Base-by-base conservation (phyloP, 2,797 vertebrate species). In the Melanotaenia trifasciata region DNA sequence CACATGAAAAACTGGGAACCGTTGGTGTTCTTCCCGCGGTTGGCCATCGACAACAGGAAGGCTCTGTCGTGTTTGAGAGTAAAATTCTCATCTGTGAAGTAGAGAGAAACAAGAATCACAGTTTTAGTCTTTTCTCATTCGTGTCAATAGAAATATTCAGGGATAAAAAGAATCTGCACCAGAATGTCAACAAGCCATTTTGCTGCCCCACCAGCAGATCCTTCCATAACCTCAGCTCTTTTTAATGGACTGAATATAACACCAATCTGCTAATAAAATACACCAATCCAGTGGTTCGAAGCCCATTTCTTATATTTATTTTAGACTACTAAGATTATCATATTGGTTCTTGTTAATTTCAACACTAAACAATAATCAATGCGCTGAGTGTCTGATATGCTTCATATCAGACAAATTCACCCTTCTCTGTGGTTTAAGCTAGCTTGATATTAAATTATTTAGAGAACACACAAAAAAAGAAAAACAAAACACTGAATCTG, bases 1-100 rank as follows among this genome's bases (percentile, higher is more conserved):
- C 95, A 99, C 98, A 99, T 98, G 93, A 99, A 99, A 90, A 99
- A 99, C 94, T 99, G 98, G 74, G 98, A 99, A 81, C 97, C 98
- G 87, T 99, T 99, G 87, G 98, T 99, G 94, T 98, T 95, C 91
- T 98, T 99, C 93, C 98, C 98, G 77, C 98, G 96, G 91, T 99
- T 99, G 95, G 98, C 98, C 98, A 99, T 99, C 79, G 98, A 99
- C 95, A 99, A 93, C 93, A 99, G 97, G 96, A 99, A 99, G 72
- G 97, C 96, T 94, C 94, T 95, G 95, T 99, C 97, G 76, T 99
- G 98, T 97, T 99, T 99, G 94, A 99, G 96, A 96, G 94, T 95
- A 95, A 99, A 98, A 96, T 99, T 99, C 95, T 99, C 98, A 91
- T 99, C 98, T 99, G 96, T 95, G 77, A 86, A 87, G 90, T 90